Conservation (phyloP, 2,797 vertebrate genomes). For the Remorina albescens region DNA sequence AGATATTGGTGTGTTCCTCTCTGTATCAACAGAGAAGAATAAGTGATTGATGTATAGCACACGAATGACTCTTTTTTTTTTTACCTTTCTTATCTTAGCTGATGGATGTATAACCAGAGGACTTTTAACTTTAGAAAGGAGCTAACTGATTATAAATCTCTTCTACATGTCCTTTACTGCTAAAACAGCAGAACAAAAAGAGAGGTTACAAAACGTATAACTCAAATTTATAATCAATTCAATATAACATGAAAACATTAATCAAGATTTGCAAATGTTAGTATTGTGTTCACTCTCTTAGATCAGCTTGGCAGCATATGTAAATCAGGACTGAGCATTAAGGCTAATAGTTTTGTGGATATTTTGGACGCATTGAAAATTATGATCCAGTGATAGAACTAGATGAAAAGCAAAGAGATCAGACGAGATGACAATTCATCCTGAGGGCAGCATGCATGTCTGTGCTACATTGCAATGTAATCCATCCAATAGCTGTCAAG, state of each 20-base stretch:
- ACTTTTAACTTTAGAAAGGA: not conserved
- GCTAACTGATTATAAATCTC: not conserved
- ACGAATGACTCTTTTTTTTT: not conserved
- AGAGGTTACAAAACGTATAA: too few species aligned
- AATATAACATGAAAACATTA: too few species aligned
- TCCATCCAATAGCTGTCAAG: not conserved
- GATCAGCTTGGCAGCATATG: not conserved
- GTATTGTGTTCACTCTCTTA: not conserved
- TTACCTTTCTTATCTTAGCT: not conserved
- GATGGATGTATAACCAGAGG: not conserved
- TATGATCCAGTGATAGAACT: not conserved
- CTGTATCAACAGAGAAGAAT: not conserved
- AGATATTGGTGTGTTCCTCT: not conserved
- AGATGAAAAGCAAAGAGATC: not conserved
- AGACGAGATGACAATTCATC: not conserved
- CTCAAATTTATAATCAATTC: too few species aligned
- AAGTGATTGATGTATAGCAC: not conserved
- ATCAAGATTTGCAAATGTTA: too few species aligned
- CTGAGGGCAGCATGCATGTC: not conserved
- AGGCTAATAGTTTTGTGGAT: not conserved
- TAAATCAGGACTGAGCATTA: not conserved
- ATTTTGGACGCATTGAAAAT: not conserved
- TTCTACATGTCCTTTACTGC: not conserved
- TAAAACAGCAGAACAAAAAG: not conserved
- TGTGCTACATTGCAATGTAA: not conserved